Conservation (phyloP, 2,888 invertebrate genomes). For the Cataglyphis altisquamis region DNA sequence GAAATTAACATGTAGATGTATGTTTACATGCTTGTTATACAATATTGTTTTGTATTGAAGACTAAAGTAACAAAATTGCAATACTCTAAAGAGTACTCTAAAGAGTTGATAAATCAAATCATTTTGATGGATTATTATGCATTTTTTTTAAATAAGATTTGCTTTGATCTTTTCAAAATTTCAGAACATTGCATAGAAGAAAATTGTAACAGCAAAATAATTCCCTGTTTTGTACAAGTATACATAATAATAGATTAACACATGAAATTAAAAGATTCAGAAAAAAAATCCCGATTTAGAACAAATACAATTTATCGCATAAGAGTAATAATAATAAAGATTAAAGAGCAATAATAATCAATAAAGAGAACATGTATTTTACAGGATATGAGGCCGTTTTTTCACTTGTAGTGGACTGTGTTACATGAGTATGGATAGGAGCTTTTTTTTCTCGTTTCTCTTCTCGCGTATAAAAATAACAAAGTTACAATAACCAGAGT, state of each 20-base stretch:
- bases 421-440: conserved; percentile 1
- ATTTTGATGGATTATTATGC: conserved; percentile 25
- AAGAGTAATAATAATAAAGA: conserved; percentile 6
- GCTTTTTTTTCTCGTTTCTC: conserved; percentile 53
- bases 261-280: conserved; percentile 25
- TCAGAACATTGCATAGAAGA: not conserved
- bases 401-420: conserved; percentile 14
- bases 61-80: conserved; percentile 38
- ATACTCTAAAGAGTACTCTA: too few species aligned
- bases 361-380: conserved; percentile 25
- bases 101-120: too few species aligned
- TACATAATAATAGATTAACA: conserved; percentile 9
- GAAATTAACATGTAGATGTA: conserved; percentile 28
- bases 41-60: conserved; percentile 8
- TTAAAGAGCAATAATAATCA: conserved; percentile 16
- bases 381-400: not conserved
- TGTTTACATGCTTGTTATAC: conserved; percentile 25
- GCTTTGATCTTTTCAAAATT: conserved; percentile 7
- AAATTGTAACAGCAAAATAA: conserved; percentile 7
- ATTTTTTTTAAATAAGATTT: conserved; percentile 15
- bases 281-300: conserved; percentile 11
- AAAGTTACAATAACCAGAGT: conserved; percentile 56
- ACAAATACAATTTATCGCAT: conserved; percentile 26
- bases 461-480: conserved; percentile 65
- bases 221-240: not conserved